Percentiles rank a stretch among this genome's conserved stretches.
These are phyloP conservation scores for Hassar affinis DNA, from an alignment of 2,113 vertebrate genomes.

Conservation along the genomic window DNA sequence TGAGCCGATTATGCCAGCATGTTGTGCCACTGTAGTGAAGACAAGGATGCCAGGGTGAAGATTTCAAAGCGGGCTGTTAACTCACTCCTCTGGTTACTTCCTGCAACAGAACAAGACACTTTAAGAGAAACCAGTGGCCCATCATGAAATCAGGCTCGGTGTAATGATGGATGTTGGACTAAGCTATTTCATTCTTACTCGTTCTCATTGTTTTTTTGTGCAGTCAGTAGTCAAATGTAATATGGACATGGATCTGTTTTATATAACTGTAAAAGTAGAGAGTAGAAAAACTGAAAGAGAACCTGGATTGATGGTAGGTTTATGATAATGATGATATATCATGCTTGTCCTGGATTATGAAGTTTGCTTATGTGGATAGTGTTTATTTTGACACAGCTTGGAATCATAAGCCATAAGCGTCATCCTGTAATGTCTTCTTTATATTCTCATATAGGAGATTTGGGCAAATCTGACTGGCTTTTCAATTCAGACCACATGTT, in stretches of 20 bases:
- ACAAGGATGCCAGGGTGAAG: slow-evolving; percentile 33
- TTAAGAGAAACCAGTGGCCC: background rate
- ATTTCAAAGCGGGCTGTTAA: slow-evolving; percentile 30
- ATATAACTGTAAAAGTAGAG: background rate
- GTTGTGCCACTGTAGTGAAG: background rate
- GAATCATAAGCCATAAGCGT: background rate
- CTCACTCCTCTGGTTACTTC: background rate
- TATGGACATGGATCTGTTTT: background rate
- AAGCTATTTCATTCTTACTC: background rate
- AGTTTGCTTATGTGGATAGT: background rate
- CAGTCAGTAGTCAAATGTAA: background rate
- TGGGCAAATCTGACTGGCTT: background rate
- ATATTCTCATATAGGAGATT: background rate
- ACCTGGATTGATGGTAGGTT: background rate
- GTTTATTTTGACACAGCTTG: background rate
- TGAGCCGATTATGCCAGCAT: slow-evolving; percentile 25
- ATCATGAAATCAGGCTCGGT: background rate
- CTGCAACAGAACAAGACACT: slow-evolving; percentile 7
- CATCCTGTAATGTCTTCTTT: background rate
- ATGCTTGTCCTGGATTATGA: background rate
- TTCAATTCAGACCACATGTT: background rate
- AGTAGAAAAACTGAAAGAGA: background rate
- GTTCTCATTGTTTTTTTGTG: slow-evolving; percentile 9
- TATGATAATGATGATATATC: background rate
- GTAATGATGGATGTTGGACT: background rate